A percentile compares a stretch with the other conserved stretches of the same genome.
Conservation (phyloP, 1,140 invertebrate species). For the Gonatopus flavifemur region DNA sequence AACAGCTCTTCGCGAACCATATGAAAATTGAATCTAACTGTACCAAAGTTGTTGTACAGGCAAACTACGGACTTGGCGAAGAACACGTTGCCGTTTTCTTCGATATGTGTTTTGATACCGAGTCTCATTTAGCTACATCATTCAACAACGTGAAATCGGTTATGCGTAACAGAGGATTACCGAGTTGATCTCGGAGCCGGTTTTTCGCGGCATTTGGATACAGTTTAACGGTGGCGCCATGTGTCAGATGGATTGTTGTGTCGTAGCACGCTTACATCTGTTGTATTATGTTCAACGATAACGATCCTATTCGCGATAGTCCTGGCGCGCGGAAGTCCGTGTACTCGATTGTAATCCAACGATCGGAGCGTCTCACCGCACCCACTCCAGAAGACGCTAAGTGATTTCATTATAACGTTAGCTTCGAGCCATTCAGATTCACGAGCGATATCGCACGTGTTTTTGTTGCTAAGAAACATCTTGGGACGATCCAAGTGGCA, state of each 20-base stretch:
- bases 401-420: too few relatives aligned
- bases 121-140: slow-evolving; percentile 9
- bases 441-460: too few relatives aligned
- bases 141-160: slow-evolving; percentile 20
- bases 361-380: too few relatives aligned
- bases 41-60: slow-evolving; percentile 3
- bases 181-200: slow-evolving; percentile 3
- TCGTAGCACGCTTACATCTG: not conserved
- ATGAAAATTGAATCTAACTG: slow-evolving; percentile 32
- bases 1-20: not conserved
- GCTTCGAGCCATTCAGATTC: too few relatives aligned
- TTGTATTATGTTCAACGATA: slow-evolving; percentile 1
- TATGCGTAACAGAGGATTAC: slow-evolving; percentile 32
- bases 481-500: too few relatives aligned
- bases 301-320: too few relatives aligned
- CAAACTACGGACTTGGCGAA: not conserved
- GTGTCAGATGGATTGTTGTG: slow-evolving; percentile 24
- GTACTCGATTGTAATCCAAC: too few relatives aligned
- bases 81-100: not conserved
- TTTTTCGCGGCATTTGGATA: too few relatives aligned
- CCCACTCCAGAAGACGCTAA: too few relatives aligned
- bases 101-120: not conserved
- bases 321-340: too few relatives aligned
- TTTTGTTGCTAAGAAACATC: too few relatives aligned
- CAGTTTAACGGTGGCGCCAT: slow-evolving; percentile 27